A percentile compares a stretch with the other conserved stretches of the same genome.
Evolutionary conservation across 2,113 vertebrate species (phyloP).

Genomic region (Todiramphus saurophagus): DNA sequence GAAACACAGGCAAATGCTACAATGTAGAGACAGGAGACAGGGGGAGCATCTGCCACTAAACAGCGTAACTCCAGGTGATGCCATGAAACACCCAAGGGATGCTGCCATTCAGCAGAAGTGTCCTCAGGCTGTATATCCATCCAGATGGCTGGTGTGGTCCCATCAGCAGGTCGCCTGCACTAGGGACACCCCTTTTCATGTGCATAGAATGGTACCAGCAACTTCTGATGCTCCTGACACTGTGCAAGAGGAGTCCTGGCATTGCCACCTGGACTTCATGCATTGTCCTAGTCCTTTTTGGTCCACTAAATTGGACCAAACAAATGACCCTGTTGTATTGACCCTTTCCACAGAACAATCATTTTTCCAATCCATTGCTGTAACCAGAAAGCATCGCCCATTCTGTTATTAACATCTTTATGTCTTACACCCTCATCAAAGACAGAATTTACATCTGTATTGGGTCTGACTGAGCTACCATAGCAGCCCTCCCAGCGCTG

Average conservation of each 20-base stretch:
- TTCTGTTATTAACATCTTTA: background rate
- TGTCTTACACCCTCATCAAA: background rate
- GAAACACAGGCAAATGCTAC: background rate
- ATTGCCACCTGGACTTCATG: accelerated
- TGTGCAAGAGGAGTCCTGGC: background rate
- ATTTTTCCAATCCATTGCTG: background rate
- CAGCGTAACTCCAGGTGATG: background rate
- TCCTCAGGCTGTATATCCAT: background rate
- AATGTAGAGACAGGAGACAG: background rate
- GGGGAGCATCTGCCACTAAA: background rate
- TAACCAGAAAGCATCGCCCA: background rate
- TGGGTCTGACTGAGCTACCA: too few species aligned
- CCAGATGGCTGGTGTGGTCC: background rate
- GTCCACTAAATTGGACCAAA: accelerated
- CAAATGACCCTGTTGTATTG: accelerated
- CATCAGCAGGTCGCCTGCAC: background rate
- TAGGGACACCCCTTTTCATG: background rate
- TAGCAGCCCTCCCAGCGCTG: too few species aligned
- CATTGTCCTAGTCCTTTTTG: background rate
- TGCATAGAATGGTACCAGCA: background rate
- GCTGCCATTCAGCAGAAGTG: background rate
- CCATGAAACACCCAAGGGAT: background rate
- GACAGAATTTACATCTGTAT: background rate
- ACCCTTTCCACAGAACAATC: background rate
- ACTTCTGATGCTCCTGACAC: background rate